Evolutionary conservation across 2,888 invertebrate genomes (phyloP).

Genomic region (Lithosia quadra): DNA sequence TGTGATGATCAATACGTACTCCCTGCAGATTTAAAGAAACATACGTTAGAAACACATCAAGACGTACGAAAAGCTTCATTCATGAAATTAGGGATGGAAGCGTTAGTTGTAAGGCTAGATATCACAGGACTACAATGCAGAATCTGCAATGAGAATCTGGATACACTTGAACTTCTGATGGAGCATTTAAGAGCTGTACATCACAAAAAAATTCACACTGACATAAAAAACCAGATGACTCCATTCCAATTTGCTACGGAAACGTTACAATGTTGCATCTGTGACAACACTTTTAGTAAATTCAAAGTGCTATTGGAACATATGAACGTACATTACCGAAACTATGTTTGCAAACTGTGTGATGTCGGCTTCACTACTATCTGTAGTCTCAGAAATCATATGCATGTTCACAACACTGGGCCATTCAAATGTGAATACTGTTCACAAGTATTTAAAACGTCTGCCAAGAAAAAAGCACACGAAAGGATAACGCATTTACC

Average conservation of each 20-base stretch:
- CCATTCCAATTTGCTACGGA: constrained; percentile 37
- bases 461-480: constrained; percentile 4
- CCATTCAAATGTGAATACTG: constrained; percentile 58
- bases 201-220: constrained; percentile 26
- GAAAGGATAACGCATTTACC: constrained; percentile 4
- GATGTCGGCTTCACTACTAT: constrained; percentile 62
- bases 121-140: constrained; percentile 29
- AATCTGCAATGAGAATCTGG: constrained; percentile 30
- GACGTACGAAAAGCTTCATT: background rate
- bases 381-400: constrained; percentile 51
- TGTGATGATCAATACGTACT: constrained; percentile 61
- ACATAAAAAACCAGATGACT: constrained; percentile 44
- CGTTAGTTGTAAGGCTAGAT: constrained; percentile 60
- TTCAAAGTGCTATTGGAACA: constrained; percentile 34
- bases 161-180: constrained; percentile 24
- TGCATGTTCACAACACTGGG: constrained; percentile 57
- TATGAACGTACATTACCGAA: constrained; percentile 53
- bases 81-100: background rate
- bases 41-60: constrained; percentile 32
- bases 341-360: constrained; percentile 66
- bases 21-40: constrained; percentile 61
- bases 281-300: constrained; percentile 27
- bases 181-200: constrained; percentile 34
- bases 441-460: background rate
- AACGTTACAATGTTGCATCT: constrained; percentile 34